Percentiles rank a stretch among this genome's conserved stretches.
phyloP scores from a whole-genome alignment of 2,113 vertebrate species.

The Polyodon spathula region DNA sequence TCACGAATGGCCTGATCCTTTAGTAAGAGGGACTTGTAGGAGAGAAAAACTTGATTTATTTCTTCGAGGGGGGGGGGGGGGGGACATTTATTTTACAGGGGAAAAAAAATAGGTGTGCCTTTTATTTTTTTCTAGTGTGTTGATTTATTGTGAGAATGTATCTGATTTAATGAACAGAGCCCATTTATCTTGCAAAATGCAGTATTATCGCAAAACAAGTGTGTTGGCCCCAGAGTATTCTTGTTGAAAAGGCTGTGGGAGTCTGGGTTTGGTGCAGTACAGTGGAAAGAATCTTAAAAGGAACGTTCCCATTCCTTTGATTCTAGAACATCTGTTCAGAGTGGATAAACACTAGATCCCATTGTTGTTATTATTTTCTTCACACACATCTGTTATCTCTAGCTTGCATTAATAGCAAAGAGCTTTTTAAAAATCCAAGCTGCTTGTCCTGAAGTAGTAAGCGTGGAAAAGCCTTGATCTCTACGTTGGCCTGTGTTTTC shows the following conservation, averaged over 20 bases:
- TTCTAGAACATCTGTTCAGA: conserved; percentile 24
- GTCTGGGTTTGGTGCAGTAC: conserved; percentile 3
- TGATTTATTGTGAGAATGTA: too few relatives aligned
- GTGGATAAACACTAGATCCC: conserved; percentile 6
- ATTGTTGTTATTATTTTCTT: conserved; percentile 8
- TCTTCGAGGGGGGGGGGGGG: too few relatives aligned
- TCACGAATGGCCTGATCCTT: background rate
- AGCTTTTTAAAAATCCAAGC: background rate
- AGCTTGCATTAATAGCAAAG: conserved; percentile 4
- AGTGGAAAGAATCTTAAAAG: conserved; percentile 17
- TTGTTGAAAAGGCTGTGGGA: conserved; percentile 13
- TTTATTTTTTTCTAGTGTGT: too few relatives aligned
- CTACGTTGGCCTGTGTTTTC: background rate
- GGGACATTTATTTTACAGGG: too few relatives aligned
- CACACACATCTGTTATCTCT: background rate
- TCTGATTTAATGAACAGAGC: too few relatives aligned
- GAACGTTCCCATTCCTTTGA: conserved; percentile 15
- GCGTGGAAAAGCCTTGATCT: background rate
- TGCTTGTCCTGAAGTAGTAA: too few relatives aligned
- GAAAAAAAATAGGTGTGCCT: too few relatives aligned
- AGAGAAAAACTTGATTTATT: background rate
- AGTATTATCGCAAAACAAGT: too few relatives aligned
- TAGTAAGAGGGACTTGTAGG: background rate
- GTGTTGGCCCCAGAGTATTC: background rate
- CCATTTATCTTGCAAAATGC: too few relatives aligned